Conservation (phyloP, 2,888 invertebrate genomes). For the Cataglyphis livida region DNA sequence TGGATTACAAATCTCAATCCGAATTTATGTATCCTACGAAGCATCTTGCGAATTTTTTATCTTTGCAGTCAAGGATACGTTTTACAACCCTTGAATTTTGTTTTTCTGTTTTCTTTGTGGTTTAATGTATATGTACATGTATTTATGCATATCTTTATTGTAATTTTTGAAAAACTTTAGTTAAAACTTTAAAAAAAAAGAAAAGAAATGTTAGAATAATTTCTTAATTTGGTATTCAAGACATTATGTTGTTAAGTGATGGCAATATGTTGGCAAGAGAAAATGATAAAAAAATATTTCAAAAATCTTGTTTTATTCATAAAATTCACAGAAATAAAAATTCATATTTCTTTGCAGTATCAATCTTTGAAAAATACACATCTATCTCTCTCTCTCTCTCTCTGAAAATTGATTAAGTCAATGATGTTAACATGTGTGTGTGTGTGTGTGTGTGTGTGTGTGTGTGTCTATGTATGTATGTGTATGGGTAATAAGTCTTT, state of each 20-base stretch:
- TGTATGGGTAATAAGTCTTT: conserved; percentile 64
- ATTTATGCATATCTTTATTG: not conserved
- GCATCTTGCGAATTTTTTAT: not conserved
- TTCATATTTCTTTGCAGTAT: not conserved
- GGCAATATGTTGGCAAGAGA: not conserved
- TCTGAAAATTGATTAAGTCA: conserved; percentile 57
- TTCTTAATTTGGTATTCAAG: not conserved
- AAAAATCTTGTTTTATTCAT: not conserved
- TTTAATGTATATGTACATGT: not conserved
- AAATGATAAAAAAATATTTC: not conserved
- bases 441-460: no score
- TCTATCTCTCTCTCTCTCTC: no score
- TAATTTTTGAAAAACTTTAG: not conserved
- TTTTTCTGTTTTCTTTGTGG: not conserved
- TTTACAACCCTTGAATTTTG: not conserved
- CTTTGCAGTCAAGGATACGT: not conserved
- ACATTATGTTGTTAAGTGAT: not conserved
- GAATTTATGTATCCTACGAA: not conserved
- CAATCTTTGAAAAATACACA: not conserved
- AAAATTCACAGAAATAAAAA: not conserved
- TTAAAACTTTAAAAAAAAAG: not conserved
- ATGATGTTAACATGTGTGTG: conserved; percentile 61
- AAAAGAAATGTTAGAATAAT: not conserved
- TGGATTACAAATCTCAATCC: not conserved
- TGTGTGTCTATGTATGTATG: no score